These are phyloP conservation scores for Bubalus kerabau DNA, from an alignment of 2,113 vertebrate species.

Conservation along the genomic window DNA sequence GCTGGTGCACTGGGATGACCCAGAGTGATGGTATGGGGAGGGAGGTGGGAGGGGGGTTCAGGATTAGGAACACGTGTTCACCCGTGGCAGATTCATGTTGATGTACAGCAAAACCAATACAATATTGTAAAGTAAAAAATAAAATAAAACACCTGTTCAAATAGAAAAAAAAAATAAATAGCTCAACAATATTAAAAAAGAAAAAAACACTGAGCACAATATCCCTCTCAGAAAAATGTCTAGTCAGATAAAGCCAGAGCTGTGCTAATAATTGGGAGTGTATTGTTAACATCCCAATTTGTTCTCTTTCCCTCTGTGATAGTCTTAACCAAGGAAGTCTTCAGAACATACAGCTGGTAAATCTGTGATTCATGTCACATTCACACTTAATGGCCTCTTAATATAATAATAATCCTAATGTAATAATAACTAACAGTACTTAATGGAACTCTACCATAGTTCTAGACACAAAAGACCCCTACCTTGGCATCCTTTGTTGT, in stretches of 20 bases:
- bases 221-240: background rate
- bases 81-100: too few species aligned
- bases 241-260: background rate
- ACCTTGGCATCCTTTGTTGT: background rate
- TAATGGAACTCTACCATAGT: background rate
- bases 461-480: background rate
- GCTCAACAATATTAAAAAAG: background rate
- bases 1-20: too few species aligned
- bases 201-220: background rate
- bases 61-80: too few species aligned
- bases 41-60: too few species aligned
- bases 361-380: background rate
- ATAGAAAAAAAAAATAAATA: too few species aligned
- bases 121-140: too few species aligned
- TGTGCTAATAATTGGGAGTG: background rate
- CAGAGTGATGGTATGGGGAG: too few species aligned
- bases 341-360: background rate
- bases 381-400: background rate
- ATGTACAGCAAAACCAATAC: too few species aligned
- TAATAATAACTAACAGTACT: background rate
- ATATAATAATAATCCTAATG: background rate
- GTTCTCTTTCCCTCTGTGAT: background rate
- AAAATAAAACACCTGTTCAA: too few species aligned
- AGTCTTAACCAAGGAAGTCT: background rate
- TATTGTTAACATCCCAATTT: background rate